A percentile compares a stretch with the other conserved stretches of the same genome.
Evolutionary conservation across 2,888 invertebrate species (phyloP).

Genomic region (Rhagonycha lutea): DNA sequence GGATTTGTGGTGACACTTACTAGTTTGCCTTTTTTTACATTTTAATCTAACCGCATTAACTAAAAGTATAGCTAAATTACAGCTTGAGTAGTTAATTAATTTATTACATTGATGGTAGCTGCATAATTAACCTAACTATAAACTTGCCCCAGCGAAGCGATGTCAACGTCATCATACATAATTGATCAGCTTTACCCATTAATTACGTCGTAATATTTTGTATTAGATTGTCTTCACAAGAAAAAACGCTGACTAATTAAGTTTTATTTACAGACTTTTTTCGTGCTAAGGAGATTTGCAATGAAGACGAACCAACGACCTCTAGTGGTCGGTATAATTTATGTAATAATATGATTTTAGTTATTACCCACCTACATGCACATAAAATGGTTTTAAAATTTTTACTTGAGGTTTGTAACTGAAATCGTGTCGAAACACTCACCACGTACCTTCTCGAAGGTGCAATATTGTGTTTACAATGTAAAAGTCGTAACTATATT

Average conservation of each 20-base stretch:
- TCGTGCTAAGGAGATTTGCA: neutral
- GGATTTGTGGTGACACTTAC: neutral
- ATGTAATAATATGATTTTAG: neutral
- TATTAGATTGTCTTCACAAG: conserved; percentile 7
- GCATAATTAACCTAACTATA: conserved; percentile 30
- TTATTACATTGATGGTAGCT: conserved; percentile 34
- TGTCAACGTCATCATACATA: conserved; percentile 21
- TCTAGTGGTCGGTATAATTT: neutral
- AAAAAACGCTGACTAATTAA: neutral
- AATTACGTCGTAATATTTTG: conserved; percentile 18
- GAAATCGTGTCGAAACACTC: neutral
- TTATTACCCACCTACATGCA: neutral
- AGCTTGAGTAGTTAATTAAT: conserved; percentile 34
- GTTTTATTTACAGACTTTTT: neutral
- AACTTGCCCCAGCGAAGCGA: conserved; percentile 18
- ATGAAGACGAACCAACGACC: neutral
- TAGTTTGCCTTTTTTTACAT: neutral
- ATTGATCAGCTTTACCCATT: conserved; percentile 20
- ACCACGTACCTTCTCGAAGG: neutral
- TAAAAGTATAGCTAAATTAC: conserved; percentile 16
- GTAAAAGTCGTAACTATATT: neutral
- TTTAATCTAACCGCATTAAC: neutral
- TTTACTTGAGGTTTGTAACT: neutral
- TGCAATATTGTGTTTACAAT: neutral
- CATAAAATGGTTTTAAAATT: neutral